Percentiles rank a stretch among this genome's conserved stretches.
phyloP scores from a whole-genome alignment of 2,797 vertebrate genomes.

The Petrocephalus sullivani region DNA sequence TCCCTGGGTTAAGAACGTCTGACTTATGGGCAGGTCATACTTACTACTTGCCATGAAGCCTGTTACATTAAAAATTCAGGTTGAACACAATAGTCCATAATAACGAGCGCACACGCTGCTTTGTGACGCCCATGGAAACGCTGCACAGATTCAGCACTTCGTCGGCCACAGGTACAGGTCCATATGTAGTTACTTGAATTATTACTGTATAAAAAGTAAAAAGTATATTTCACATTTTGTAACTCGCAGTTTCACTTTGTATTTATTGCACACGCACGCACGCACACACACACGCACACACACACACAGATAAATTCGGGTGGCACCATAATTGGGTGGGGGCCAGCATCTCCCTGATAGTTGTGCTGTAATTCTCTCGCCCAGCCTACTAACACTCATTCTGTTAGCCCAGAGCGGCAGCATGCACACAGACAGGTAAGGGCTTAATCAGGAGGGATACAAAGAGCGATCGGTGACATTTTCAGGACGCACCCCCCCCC shows the following conservation, averaged over 20 bases:
- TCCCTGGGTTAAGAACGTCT: neutral
- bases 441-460: slow-evolving; percentile 12
- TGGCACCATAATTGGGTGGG: neutral
- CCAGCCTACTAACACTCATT: neutral
- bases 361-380: neutral
- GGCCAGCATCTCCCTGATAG: neutral
- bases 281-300: neutral
- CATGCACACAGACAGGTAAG: neutral
- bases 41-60: neutral
- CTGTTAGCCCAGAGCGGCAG: neutral
- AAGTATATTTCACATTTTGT: neutral
- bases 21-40: neutral
- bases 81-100: neutral
- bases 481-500: neutral
- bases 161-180: neutral
- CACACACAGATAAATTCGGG: neutral
- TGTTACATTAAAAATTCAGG: neutral
- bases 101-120: neutral
- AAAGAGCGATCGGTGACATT: slow-evolving; percentile 30
- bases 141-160: neutral
- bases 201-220: neutral
- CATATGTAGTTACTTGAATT: neutral
- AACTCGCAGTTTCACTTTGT: neutral
- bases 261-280: neutral
- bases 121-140: neutral